Percentiles rank a stretch among this genome's conserved stretches.
phyloP scores from a whole-genome alignment of 2,113 vertebrate species.

The Anolis sagrei region DNA sequence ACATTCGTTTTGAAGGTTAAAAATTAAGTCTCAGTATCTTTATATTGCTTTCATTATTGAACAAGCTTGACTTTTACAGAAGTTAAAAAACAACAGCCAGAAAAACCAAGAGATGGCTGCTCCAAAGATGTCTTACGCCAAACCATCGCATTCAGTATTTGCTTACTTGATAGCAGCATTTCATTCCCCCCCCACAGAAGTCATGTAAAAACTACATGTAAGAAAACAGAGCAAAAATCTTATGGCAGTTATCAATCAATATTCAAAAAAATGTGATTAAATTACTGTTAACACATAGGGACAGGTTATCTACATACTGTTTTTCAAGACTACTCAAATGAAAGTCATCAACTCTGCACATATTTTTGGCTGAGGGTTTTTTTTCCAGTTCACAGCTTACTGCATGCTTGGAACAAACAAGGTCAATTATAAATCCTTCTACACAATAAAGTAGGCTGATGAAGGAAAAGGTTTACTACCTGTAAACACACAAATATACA shows the following conservation, averaged over 20 bases:
- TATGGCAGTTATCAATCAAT: constrained; percentile 74
- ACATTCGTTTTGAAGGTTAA: constrained; percentile 77
- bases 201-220: constrained; percentile 77
- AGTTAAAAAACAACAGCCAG: constrained; percentile 33
- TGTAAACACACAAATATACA: constrained; percentile 84
- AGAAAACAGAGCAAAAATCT: constrained; percentile 76
- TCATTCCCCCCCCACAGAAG: constrained; percentile 72
- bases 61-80: constrained; percentile 73
- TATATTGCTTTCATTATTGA: constrained; percentile 85
- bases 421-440: constrained; percentile 79
- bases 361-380: constrained; percentile 73
- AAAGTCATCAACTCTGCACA: constrained; percentile 67
- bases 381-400: constrained; percentile 82
- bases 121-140: constrained; percentile 76
- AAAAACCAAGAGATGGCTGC: constrained; percentile 67
- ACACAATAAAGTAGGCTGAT: constrained; percentile 82
- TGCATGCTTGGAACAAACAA: constrained; percentile 84
- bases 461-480: constrained; percentile 82
- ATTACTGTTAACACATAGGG: constrained; percentile 72
- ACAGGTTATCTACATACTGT: constrained; percentile 75
- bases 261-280: constrained; percentile 71
- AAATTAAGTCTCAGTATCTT: constrained; percentile 79
- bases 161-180: constrained; percentile 85
- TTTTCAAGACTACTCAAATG: constrained; percentile 67
- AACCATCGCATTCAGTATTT: constrained; percentile 75